Percentiles rank a stretch among this genome's conserved stretches.
Conservation (phyloP, 1,140 invertebrate species). For the Cotesia vestalis region DNA sequence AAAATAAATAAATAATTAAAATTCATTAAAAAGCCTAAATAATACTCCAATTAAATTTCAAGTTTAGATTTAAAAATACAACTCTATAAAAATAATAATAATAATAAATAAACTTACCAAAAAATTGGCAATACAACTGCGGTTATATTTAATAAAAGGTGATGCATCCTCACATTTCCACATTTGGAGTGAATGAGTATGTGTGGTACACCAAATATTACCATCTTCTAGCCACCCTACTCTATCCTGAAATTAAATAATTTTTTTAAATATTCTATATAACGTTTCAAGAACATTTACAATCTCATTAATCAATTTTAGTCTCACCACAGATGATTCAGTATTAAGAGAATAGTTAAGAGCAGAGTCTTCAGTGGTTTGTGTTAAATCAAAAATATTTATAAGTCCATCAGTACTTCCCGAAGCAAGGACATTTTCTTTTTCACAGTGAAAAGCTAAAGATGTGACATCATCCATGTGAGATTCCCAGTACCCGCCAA, state of each 20-base stretch:
- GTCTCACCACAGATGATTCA: constrained; percentile 78
- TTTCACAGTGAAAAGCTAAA: constrained; percentile 80
- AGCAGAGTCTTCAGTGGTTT: constrained; percentile 83
- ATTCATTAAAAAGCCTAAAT: too few species aligned
- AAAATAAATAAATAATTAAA: constrained; percentile 9
- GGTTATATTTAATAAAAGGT: constrained; percentile 67
- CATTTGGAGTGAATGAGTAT: constrained; percentile 76
- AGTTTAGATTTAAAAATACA: neutral
- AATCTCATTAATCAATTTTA: neutral
- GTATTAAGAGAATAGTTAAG: constrained; percentile 83
- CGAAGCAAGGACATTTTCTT: constrained; percentile 75
- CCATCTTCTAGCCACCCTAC: constrained; percentile 63
- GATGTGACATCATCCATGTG: constrained; percentile 86
- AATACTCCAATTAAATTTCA: too few species aligned
- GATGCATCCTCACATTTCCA: constrained; percentile 75
- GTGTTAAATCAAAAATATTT: constrained; percentile 83
- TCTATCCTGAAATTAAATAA: constrained; percentile 53
- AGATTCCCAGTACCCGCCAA: constrained; percentile 88
- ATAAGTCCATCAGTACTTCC: constrained; percentile 87
- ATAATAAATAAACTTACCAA: constrained; percentile 14
- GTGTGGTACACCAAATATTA: constrained; percentile 73
- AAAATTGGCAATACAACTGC: constrained; percentile 58
- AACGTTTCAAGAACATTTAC: neutral
- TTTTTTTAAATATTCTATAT: neutral
- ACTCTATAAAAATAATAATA: constrained; percentile 2